A percentile compares a stretch with the other conserved stretches of the same genome.
Evolutionary conservation across 1,140 invertebrate genomes (phyloP).

Genomic region (Platorchestia sp.): DNA sequence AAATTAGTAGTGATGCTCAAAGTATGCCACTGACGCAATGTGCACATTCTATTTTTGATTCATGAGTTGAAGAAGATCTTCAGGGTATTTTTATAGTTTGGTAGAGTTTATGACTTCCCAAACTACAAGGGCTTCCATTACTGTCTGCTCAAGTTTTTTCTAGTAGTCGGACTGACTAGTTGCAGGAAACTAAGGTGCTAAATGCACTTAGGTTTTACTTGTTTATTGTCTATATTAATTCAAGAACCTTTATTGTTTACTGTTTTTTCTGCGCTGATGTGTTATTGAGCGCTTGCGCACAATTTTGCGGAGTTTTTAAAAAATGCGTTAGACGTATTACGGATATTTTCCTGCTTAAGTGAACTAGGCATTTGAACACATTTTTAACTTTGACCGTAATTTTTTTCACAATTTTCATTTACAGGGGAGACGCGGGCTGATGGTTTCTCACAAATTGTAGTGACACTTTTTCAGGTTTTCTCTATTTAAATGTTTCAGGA

Average conservation of each 20-base stretch:
- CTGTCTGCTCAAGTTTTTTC: neutral
- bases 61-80: neutral
- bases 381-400: neutral
- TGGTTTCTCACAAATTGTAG: neutral
- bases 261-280: neutral
- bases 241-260: neutral
- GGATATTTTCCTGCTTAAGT: neutral
- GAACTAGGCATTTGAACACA: neutral
- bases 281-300: neutral
- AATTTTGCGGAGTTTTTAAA: neutral
- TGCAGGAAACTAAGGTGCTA: neutral
- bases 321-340: neutral
- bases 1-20: neutral
- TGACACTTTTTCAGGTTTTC: no score
- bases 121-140: neutral
- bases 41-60: neutral
- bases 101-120: neutral
- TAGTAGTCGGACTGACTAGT: neutral
- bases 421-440: neutral
- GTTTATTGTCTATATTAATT: neutral
- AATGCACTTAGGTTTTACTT: neutral
- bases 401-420: neutral
- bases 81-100: neutral
- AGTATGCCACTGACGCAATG: neutral
- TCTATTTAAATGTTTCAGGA: no score